Evolutionary conservation across 2,113 vertebrate species (phyloP), one percentile per base, ranked within the genome.

Genomic region (Nesogale talazaci): DNA sequence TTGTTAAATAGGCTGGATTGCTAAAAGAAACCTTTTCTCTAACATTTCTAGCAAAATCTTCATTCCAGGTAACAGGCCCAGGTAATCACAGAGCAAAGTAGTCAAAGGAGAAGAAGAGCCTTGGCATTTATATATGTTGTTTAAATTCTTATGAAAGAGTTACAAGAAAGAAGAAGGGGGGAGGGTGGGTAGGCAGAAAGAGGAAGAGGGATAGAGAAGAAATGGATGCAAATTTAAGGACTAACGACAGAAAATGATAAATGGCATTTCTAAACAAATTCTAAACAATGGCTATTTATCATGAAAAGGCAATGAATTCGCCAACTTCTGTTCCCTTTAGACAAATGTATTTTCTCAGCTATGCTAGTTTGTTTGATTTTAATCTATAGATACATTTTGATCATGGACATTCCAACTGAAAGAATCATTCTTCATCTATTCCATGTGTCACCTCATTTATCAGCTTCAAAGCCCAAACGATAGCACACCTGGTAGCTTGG

Each of bases 201-300:
- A n/a, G n/a, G n/a, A n/a, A n/a, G 29, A 76, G 42, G 83, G 52
- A 27, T 25, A 72, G 56, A 25, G 38, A 23, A 10, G 2, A 34
- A 25, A 34, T n/a, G 14, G 40, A 11, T 34, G 65, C 65, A 85
- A 85, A 83, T 56, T 70, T 42, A 77, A 86, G 25, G n/a, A 83
- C 22, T 34, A 67, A 90, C 70, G 56, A 95, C 46, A 52, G 46
- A 52, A 52, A 65, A n/a, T 40, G 20, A 83, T 67, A 74, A 85
- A 83, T 88, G 36, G 34, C 52, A 77, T 76, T 90, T 86, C 63
- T 77, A 9, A 72, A 72, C n/a, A 93, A 86, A 86, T 90, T 86
- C 63, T 77, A 19, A 72, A 72, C 36, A 27, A 56, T 88, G 91
- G 79, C 34, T 67, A 79, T 76, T 83, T 59, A 78, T 76, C 82